phyloP scores from a whole-genome alignment of 2,113 vertebrate genomes.

The human region DNA sequence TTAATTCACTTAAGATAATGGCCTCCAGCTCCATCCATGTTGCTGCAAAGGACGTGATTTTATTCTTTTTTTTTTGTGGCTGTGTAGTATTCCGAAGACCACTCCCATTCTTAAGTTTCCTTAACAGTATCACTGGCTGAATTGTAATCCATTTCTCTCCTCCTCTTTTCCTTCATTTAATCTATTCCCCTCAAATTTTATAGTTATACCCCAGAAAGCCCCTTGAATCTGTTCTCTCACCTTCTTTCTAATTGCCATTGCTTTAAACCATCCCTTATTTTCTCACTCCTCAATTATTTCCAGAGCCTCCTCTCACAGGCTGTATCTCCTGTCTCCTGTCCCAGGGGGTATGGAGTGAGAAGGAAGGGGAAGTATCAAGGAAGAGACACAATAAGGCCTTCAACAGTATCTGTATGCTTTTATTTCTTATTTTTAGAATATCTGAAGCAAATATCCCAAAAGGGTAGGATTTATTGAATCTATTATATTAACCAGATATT shows the following conservation, averaged over 20 bases:
- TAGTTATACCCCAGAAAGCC: background rate
- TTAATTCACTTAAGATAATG: too few species aligned
- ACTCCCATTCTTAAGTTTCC: background rate
- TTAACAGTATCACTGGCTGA: background rate
- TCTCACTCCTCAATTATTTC: background rate
- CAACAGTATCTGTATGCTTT: background rate
- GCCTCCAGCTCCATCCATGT: too few species aligned
- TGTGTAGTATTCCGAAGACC: too few species aligned
- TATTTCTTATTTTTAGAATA: background rate
- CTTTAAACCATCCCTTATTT: background rate
- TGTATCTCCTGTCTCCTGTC: background rate
- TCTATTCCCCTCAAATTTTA: background rate
- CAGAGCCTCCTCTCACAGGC: background rate
- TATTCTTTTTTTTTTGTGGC: too few species aligned
- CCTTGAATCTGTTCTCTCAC: background rate
- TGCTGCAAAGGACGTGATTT: too few species aligned
- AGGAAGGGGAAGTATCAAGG: background rate
- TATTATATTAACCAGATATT: background rate
- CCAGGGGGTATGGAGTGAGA: background rate
- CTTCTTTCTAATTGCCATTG: background rate
- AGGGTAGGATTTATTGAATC: background rate
- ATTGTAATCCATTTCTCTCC: background rate
- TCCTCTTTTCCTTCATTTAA: background rate
- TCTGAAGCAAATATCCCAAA: background rate
- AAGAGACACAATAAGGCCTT: background rate